These are phyloP conservation scores for Dasypolia templi DNA, from an alignment of 2,888 invertebrate species.

Conservation along the genomic window DNA sequence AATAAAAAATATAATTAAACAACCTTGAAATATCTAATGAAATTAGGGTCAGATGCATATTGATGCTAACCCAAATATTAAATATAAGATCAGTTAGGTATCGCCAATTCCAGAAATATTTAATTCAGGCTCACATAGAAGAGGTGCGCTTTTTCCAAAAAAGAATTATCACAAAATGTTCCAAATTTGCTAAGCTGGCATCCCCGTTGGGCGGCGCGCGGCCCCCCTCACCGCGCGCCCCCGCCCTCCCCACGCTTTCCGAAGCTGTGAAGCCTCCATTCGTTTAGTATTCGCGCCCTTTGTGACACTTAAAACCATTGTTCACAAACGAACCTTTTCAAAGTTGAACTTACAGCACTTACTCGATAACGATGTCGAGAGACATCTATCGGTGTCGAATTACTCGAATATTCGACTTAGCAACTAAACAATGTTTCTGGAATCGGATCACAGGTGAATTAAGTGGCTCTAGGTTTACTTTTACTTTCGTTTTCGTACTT, in stretches of 20 bases:
- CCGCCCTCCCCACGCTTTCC: constrained; percentile 72
- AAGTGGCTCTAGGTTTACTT: constrained; percentile 27
- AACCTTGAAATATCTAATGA: neutral
- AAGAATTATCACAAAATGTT: constrained; percentile 13
- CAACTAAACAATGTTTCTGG: constrained; percentile 36
- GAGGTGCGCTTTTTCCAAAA: neutral
- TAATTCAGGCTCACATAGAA: neutral
- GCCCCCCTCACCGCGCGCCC: constrained; percentile 65
- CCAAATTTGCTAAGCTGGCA: constrained; percentile 61
- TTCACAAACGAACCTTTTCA: constrained; percentile 82
- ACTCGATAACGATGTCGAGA: constrained; percentile 68
- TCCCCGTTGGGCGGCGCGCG: constrained; percentile 61
- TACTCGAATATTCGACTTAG: constrained; percentile 36
- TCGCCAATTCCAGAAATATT: neutral
- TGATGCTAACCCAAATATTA: too few species aligned
- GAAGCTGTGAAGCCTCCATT: constrained; percentile 81
- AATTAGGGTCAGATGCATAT: neutral
- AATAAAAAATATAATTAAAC: neutral
- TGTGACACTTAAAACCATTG: constrained; percentile 89
- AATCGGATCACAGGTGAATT: constrained; percentile 31
- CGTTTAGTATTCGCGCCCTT: constrained; percentile 89
- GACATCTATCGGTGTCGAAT: constrained; percentile 54
- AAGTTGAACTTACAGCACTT: constrained; percentile 74
- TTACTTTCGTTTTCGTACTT: neutral
- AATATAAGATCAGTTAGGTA: neutral